These are phyloP conservation scores for Laspeyria flexula DNA, from an alignment of 2,888 invertebrate genomes.

Conservation along the genomic window DNA sequence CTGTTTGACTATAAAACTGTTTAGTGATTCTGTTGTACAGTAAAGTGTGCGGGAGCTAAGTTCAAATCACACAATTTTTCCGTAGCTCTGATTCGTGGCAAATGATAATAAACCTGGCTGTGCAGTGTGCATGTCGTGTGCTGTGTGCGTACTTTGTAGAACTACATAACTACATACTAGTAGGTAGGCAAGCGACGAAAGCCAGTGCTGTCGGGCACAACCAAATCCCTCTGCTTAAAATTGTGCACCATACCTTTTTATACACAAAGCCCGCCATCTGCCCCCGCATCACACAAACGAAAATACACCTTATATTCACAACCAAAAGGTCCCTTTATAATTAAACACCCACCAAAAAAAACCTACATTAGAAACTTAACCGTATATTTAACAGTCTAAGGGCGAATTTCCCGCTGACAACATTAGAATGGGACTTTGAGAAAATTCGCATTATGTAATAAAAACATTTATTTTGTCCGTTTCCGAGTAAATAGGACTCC, in stretches of 20 bases:
- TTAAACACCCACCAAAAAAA: conserved; percentile 26
- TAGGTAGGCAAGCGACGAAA: conserved; percentile 51
- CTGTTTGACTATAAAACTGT: too few species aligned
- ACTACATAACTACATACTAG: conserved; percentile 43
- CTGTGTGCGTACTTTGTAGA: too few species aligned
- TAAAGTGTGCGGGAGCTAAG: background rate
- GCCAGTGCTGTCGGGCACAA: conserved; percentile 58
- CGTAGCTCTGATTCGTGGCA: background rate
- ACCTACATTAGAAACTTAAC: conserved; percentile 48
- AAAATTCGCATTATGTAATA: conserved; percentile 85
- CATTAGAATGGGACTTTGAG: conserved; percentile 72
- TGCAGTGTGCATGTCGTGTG: too few species aligned
- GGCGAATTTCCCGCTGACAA: conserved; percentile 41
- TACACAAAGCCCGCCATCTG: conserved; percentile 71
- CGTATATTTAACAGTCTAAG: conserved; percentile 44
- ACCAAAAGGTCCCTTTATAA: conserved; percentile 47
- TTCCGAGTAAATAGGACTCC: conserved; percentile 82
- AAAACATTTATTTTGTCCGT: conserved; percentile 86
- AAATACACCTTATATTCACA: conserved; percentile 45
- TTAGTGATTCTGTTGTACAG: background rate
- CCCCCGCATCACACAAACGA: conserved; percentile 45
- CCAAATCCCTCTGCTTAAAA: conserved; percentile 84
- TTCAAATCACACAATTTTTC: conserved; percentile 16
- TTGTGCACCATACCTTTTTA: conserved; percentile 81
- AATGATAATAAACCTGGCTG: conserved; percentile 15